These are phyloP conservation scores for Gambelia wislizenii DNA, from an alignment of 2,797 vertebrate genomes.

Conservation along the genomic window DNA sequence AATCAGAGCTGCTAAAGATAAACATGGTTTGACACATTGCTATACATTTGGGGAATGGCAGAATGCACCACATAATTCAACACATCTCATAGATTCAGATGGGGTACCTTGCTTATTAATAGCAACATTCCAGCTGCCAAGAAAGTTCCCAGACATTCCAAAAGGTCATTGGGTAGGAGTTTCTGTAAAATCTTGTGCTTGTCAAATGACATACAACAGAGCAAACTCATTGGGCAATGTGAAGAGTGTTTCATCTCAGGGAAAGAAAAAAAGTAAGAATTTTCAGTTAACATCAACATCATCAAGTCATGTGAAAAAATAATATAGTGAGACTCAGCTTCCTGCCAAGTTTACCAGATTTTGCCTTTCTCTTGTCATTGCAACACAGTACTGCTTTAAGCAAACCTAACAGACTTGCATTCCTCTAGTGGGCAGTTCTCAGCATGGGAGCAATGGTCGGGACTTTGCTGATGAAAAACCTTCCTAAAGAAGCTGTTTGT, in stretches of 20 bases:
- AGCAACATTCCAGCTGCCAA: slow-evolving; percentile 37
- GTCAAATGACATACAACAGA: slow-evolving; percentile 43
- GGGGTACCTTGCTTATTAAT: slow-evolving; percentile 21
- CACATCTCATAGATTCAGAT: slow-evolving; percentile 7
- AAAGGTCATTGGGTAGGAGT: slow-evolving; percentile 19
- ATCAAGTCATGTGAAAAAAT: slow-evolving; percentile 56
- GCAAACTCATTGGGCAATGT: slow-evolving; percentile 48
- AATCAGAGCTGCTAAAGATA: slow-evolving; percentile 1
- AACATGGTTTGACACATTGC: background rate
- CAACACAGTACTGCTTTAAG: slow-evolving; percentile 43
- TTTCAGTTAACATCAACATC: slow-evolving; percentile 61
- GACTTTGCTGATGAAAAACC: slow-evolving; percentile 43
- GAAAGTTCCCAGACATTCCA: slow-evolving; percentile 39
- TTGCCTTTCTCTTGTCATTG: slow-evolving; percentile 66
- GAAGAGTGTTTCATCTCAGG: slow-evolving; percentile 19
- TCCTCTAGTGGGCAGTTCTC: slow-evolving; percentile 56
- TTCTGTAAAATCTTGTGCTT: slow-evolving; percentile 55
- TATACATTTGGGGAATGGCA: background rate
- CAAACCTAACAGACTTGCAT: slow-evolving; percentile 66
- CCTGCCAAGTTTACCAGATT: slow-evolving; percentile 65
- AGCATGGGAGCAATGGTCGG: slow-evolving; percentile 41
- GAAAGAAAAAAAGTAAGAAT: slow-evolving; percentile 28
- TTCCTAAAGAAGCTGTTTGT: slow-evolving; percentile 50
- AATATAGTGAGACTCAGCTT: slow-evolving; percentile 58
- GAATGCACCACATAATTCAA: background rate